phyloP scores from a whole-genome alignment of 2,888 invertebrate species.

The Drosophila niveifrons region DNA sequence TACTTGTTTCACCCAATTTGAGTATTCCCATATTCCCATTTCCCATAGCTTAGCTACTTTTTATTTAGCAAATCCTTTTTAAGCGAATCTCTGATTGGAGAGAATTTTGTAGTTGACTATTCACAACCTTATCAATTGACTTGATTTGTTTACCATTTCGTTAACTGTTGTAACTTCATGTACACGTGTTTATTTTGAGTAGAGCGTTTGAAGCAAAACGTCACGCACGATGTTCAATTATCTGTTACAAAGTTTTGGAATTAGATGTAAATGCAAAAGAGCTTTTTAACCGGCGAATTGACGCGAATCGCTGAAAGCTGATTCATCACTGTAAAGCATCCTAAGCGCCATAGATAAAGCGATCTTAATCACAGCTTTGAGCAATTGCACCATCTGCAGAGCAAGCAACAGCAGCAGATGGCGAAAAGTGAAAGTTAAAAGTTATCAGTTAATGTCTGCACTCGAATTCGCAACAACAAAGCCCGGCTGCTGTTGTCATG shows the following conservation, averaged over 20 bases:
- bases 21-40: no score
- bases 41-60: background rate
- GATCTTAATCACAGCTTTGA: slow-evolving; percentile 30
- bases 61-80: background rate
- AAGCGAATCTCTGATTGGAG: background rate
- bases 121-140: background rate
- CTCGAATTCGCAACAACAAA: slow-evolving; percentile 66
- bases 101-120: background rate
- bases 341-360: slow-evolving; percentile 6
- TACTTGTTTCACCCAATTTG: no score
- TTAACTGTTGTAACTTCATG: background rate
- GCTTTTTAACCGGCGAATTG: slow-evolving; percentile 28
- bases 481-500: slow-evolving; percentile 30
- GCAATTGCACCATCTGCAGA: slow-evolving; percentile 65
- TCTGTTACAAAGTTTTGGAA: background rate
- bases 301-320: slow-evolving; percentile 15
- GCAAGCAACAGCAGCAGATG: slow-evolving; percentile 22
- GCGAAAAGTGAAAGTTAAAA: slow-evolving; percentile 67
- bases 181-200: background rate
- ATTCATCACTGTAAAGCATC: slow-evolving; percentile 30
- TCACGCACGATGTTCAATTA: slow-evolving; percentile 30
- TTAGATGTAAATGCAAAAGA: slow-evolving; percentile 13
- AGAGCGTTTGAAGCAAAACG: slow-evolving; percentile 3
- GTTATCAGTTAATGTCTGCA: slow-evolving; percentile 54
- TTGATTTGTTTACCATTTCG: background rate